Evolutionary conservation across 2,113 vertebrate genomes (phyloP), one percentile per base, ranked within the genome.

Genomic region (Ceyx margarethae): DNA sequence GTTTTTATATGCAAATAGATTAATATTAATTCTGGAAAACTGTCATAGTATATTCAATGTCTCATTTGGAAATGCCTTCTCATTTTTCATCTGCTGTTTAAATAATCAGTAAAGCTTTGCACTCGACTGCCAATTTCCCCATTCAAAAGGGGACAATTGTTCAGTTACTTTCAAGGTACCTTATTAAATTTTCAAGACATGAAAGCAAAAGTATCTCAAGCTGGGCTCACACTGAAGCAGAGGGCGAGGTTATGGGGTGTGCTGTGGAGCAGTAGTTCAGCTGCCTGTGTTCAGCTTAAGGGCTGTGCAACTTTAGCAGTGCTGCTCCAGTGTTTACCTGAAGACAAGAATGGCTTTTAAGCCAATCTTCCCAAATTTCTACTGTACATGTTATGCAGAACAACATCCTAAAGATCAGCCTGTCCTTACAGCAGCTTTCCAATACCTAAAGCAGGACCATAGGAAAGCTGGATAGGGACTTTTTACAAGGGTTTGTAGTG

Each of bases 321-420:
- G 60, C 40, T 67, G 3, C 45, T 40, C 40, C 37, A 16, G 40
- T 1, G 0, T 26, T 61, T 40, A 10, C 35, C n/a, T 46, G 45
- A 28, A n/a, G 64, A 58, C 40, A 54, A 33, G 21, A 77, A 26
- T 4, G 3, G 40, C 28, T 54, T 48, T 42, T 35, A 31, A 46
- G 37, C 6, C 3, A 1, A 9, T 28, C 21, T 35, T 54, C 31
- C 16, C 51, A 35, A 20, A 72, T 54, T 65, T 54, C 45, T 2
- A 3, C 17, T 1, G 0, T 28, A 8, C 3, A 1, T 9, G 9
- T 48, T 43, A 48, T 3, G 33, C 58, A 17, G 1, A 29, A 29
- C 14, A 58, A 33, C 28, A 56, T 33, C 28, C 14, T 26, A 28
- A 5, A 42, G 35, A 60, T 60, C 57, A 60, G 20, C 33, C 33